Percentiles rank a stretch among this genome's conserved stretches.
These are phyloP conservation scores for Cladorhizidae sp. DNA, from an alignment of 37 sponge, comb jelly and placozoan genomes.

Conservation along the genomic window DNA sequence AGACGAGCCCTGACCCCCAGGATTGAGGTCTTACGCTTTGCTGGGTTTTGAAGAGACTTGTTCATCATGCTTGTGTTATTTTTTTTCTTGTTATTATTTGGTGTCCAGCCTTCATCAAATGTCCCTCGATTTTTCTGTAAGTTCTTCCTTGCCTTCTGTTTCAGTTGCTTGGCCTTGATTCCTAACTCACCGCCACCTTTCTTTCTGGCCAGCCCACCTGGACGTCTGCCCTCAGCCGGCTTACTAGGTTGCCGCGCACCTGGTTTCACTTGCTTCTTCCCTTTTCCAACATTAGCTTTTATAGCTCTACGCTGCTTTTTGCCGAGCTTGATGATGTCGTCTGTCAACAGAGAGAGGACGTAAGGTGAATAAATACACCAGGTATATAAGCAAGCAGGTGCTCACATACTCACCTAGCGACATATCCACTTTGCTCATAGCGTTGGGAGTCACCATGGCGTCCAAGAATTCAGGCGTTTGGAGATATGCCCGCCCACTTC, in stretches of 20 bases:
- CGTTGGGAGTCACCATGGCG: background rate
- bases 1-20: background rate
- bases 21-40: background rate
- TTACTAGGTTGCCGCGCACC: no score
- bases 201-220: background rate
- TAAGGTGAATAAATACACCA: no score
- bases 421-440: conserved; percentile 18
- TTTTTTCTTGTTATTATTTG: no score
- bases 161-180: no score
- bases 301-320: background rate
- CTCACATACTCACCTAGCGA: conserved; percentile 1
- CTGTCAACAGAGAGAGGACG: background rate
- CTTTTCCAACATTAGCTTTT: conserved; percentile 5
- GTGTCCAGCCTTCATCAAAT: no score
- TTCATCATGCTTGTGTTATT: background rate
- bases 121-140: conserved; percentile 19
- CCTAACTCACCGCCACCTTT: background rate
- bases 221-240: no score
- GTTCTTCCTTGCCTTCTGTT: no score
- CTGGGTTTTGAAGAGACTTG: background rate
- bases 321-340: conserved; percentile 42
- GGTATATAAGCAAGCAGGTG: background rate
- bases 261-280: background rate
- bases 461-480: no score
- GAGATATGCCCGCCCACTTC: no score